Conservation (phyloP, 2,113 vertebrate species). For the Mionectes macconnelli region DNA sequence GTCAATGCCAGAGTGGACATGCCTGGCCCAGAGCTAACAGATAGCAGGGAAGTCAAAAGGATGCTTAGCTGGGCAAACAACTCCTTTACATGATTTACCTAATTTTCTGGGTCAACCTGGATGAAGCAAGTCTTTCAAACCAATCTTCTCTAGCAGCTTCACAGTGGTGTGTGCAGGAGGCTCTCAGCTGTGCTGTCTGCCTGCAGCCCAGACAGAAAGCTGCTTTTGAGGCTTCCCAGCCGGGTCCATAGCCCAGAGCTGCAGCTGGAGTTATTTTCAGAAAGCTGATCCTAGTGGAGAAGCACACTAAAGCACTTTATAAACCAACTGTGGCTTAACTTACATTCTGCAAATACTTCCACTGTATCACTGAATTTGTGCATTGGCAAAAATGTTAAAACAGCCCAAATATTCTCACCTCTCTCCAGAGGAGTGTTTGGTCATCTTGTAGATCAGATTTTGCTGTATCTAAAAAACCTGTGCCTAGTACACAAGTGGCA, state of each 20-base stretch:
- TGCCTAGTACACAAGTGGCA: background rate
- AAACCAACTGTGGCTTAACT: background rate
- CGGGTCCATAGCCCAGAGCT: background rate
- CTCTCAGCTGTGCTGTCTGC: background rate
- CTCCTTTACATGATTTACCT: background rate
- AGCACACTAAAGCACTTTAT: background rate
- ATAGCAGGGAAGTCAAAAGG: background rate
- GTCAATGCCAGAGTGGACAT: background rate
- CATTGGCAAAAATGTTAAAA: background rate
- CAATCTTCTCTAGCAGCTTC: background rate
- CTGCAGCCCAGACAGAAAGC: background rate
- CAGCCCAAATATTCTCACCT: rapidly evolving
- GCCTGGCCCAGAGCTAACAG: background rate
- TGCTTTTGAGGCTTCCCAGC: background rate
- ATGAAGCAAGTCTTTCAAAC: background rate
- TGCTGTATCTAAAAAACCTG: background rate
- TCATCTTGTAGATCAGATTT: background rate
- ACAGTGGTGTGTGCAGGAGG: background rate
- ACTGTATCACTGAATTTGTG: background rate
- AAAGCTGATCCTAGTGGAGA: background rate
- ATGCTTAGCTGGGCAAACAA: background rate
- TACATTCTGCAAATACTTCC: background rate
- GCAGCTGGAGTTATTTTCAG: background rate
- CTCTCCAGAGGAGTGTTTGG: background rate
- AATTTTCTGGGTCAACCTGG: background rate